Evolutionary conservation across 2,888 invertebrate genomes (phyloP).

Genomic region (Liopterus haemorrhoidalis): DNA sequence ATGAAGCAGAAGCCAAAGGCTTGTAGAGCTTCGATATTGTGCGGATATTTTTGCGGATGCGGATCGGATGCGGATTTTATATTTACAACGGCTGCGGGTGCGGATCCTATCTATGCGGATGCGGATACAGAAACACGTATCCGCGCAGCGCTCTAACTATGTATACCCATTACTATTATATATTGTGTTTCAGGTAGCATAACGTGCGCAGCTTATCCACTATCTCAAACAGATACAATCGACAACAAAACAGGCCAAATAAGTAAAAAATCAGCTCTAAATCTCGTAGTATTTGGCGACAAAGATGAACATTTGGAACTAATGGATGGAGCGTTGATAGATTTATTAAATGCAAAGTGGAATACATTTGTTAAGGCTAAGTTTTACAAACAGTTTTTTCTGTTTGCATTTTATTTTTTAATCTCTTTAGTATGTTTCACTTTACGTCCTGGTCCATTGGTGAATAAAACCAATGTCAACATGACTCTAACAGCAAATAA

Average conservation of each 20-base stretch:
- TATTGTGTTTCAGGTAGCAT: slow-evolving; percentile 72
- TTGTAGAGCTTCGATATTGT: too few relatives aligned
- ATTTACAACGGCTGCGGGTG: too few relatives aligned
- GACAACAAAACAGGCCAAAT: slow-evolving; percentile 85
- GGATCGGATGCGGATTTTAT: too few relatives aligned
- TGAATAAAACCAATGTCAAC: slow-evolving; percentile 38
- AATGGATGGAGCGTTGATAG: slow-evolving; percentile 89
- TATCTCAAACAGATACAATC: slow-evolving; percentile 93
- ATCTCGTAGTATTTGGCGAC: slow-evolving; percentile 94
- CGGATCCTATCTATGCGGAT: too few relatives aligned
- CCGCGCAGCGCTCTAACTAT: too few relatives aligned
- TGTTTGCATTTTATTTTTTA: slow-evolving; percentile 86
- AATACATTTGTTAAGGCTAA: slow-evolving; percentile 92
- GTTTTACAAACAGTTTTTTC: slow-evolving; percentile 86
- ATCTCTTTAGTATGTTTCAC: slow-evolving; percentile 85
- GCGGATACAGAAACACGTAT: too few relatives aligned
- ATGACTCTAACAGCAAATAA: slow-evolving; percentile 9
- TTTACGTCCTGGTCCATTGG: slow-evolving; percentile 74
- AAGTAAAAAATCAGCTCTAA: slow-evolving; percentile 91
- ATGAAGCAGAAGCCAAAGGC: too few relatives aligned
- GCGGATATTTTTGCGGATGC: too few relatives aligned
- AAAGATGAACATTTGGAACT: slow-evolving; percentile 91
- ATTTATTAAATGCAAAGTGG: slow-evolving; percentile 95
- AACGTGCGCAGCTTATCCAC: slow-evolving; percentile 94
- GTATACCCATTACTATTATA: too few relatives aligned